Conservation (phyloP, 2,113 vertebrate genomes). For the Cricetomys ansorgei region DNA sequence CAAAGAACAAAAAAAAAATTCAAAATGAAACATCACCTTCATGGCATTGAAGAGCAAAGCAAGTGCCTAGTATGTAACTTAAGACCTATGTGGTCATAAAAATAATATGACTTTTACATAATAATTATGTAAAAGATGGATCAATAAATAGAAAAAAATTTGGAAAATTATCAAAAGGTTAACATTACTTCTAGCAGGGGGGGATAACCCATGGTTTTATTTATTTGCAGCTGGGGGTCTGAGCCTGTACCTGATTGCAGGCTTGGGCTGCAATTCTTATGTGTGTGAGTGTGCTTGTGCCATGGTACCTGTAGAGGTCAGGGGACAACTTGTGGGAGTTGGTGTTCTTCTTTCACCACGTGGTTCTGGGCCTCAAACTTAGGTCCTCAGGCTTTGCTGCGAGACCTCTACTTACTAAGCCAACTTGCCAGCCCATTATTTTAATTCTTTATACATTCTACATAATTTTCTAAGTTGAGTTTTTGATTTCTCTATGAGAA, state of each 20-base stretch:
- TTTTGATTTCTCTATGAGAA: not conserved
- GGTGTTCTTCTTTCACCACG: not conserved
- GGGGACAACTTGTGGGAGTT: too few relatives aligned
- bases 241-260: too few relatives aligned
- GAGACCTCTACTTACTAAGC: not conserved
- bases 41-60: slow-evolving; percentile 6
- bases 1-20: not conserved
- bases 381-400: not conserved
- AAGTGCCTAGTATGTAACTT: not conserved
- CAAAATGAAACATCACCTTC: not conserved
- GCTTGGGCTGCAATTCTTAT: too few relatives aligned
- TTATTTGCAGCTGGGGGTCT: too few relatives aligned
- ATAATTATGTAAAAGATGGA: not conserved
- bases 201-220: not conserved
- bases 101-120: not conserved
- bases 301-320: too few relatives aligned
- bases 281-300: too few relatives aligned
- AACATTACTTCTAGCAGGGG: not conserved
- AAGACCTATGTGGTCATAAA: not conserved
- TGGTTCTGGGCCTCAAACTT: not conserved
- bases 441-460: not conserved
- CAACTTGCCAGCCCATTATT: not conserved
- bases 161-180: not conserved
- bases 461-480: slow-evolving; percentile 18
- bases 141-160: not conserved